Conservation (phyloP, 2,797 vertebrate species). For the Microcaecilia unicolor region DNA sequence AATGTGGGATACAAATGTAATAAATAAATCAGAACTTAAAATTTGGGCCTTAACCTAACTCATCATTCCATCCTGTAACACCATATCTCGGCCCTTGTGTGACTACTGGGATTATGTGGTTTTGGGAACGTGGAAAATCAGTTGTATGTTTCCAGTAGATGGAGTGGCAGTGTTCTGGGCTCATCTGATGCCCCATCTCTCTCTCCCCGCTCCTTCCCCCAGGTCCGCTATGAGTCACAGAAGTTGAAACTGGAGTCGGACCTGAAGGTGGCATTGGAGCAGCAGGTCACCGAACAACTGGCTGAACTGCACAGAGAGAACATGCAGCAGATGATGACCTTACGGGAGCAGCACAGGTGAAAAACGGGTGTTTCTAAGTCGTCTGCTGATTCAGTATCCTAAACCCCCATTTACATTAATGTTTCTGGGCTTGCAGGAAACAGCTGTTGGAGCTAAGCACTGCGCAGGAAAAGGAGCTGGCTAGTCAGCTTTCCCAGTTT, state of each 20-base stretch:
- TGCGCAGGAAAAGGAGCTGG: slow-evolving; percentile 52
- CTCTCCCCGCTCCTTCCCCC: neutral
- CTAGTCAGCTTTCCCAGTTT: slow-evolving; percentile 48
- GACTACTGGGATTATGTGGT: too few relatives aligned
- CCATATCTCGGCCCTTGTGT: too few relatives aligned
- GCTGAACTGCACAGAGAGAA: slow-evolving; percentile 46
- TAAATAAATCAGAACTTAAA: too few relatives aligned
- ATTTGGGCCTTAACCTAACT: too few relatives aligned
- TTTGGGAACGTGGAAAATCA: too few relatives aligned
- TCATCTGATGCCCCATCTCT: neutral
- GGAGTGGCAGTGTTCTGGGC: rapidly evolving
- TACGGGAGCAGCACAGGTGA: slow-evolving; percentile 57
- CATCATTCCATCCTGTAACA: too few relatives aligned
- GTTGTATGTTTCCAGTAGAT: neutral
- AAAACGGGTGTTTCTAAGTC: neutral
- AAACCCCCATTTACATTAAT: neutral
- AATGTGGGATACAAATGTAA: too few relatives aligned
- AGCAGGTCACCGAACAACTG: slow-evolving; percentile 47
- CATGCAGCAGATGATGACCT: slow-evolving; percentile 26
- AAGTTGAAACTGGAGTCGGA: slow-evolving; percentile 55
- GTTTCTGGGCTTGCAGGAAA: slow-evolving; percentile 33
- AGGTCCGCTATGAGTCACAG: slow-evolving; percentile 57
- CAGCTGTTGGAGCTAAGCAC: slow-evolving; percentile 53
- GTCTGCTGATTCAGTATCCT: neutral
- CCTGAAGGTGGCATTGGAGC: slow-evolving; percentile 48